Base-by-base conservation (phyloP, 1,140 invertebrate genomes). In the Zaprionus taronus region DNA sequence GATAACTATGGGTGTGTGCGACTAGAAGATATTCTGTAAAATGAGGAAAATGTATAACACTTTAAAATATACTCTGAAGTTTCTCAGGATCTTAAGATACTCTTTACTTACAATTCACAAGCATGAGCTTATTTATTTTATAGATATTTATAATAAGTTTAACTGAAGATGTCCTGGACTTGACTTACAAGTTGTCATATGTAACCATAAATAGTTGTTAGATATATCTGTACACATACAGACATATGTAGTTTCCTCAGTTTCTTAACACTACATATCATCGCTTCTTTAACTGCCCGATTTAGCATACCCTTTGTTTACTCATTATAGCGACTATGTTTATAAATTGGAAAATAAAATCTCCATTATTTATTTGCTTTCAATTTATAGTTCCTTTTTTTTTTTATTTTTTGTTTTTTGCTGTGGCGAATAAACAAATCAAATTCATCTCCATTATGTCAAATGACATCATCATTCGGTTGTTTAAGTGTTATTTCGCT, bases 391-490 rank as follows among this genome's bases (percentile, higher is more conserved):
- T 72, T 56, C 3, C 2, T 38, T 65, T 4, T 15, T 20, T 28
- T 7, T 1, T 11, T 31, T 34, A 4, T 20, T 1, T 0, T 38
- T 65, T 65, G n/a, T n/a, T 65, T 36, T 65, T 36, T 7, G 15
- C 31, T 61, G 24, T 66, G 41, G 66, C 60, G 53, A 62, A 71
- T 38, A 83, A 77, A 68, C 66, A 77, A 85, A 82, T 85, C 79
- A 79, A 89, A 89, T 87, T 79, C 73, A 66, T 89, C 84, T 81
- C 84, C 78, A 90, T 83, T 90, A 84, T 64, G 71, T 44, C 71
- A 56, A 36, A 73, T 72, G 65, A 63, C 60, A 78, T 68, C 70
- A 62, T 72, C 74, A 44, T 26, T 22, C 31, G 26, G 60, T 62
- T 47, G 38, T 38, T 62, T 57, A 38, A 38, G 36, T 47, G 44